A percentile compares a stretch with the other conserved stretches of the same genome.
Evolutionary conservation across 2,888 invertebrate genomes (phyloP).

Genomic region (Nomada flava): DNA sequence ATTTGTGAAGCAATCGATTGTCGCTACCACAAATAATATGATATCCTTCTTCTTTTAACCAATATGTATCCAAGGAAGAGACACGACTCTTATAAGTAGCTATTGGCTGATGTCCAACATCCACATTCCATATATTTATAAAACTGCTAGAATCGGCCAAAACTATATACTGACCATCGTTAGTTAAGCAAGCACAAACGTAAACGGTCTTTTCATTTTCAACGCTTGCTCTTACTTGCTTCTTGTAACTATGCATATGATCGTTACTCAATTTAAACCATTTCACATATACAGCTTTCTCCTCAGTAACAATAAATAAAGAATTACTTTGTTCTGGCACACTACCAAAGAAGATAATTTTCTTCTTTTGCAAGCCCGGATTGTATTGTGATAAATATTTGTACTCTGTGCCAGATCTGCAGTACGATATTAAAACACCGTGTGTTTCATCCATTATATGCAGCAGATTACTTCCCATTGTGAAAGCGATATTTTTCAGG

Average conservation of each 20-base stretch:
- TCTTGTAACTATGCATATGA: slow-evolving; percentile 73
- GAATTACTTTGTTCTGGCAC: slow-evolving; percentile 71
- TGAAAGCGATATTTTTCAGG: slow-evolving; percentile 60
- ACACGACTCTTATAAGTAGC: slow-evolving; percentile 78
- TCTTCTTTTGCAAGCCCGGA: slow-evolving; percentile 65
- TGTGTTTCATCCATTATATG: slow-evolving; percentile 75
- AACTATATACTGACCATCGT: slow-evolving; percentile 84
- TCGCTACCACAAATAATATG: slow-evolving; percentile 78
- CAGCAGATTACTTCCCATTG: slow-evolving; percentile 65
- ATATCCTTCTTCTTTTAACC: slow-evolving; percentile 72
- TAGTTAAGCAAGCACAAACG: slow-evolving; percentile 82
- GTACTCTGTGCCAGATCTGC: slow-evolving; percentile 52
- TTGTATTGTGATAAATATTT: slow-evolving; percentile 75
- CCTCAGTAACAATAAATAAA: slow-evolving; percentile 78
- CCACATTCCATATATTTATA: slow-evolving; percentile 83
- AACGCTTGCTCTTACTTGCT: slow-evolving; percentile 68
- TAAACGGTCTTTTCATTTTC: slow-evolving; percentile 72
- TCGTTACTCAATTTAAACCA: slow-evolving; percentile 68
- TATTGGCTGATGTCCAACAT: slow-evolving; percentile 71
- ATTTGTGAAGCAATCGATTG: slow-evolving; percentile 76
- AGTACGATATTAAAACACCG: slow-evolving; percentile 74
- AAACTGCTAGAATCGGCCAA: slow-evolving; percentile 82
- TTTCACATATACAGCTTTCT: slow-evolving; percentile 73
- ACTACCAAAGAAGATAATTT: slow-evolving; percentile 75
- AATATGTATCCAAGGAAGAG: slow-evolving; percentile 80